phyloP scores from a whole-genome alignment of 2,888 invertebrate genomes.

The Epinotia nisella region DNA sequence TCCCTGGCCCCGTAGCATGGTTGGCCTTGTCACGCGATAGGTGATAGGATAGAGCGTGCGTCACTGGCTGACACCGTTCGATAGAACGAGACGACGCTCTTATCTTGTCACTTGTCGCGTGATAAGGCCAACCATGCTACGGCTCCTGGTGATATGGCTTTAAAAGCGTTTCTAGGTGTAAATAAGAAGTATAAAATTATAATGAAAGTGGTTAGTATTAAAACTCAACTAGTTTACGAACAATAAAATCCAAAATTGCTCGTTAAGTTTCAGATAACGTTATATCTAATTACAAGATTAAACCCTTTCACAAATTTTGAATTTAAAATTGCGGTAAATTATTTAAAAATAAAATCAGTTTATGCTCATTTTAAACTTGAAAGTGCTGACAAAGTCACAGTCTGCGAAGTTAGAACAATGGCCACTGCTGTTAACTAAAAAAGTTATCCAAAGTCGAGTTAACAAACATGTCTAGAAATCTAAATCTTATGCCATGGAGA shows the following conservation, averaged over 20 bases:
- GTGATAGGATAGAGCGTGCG: no score
- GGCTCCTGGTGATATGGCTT: no score
- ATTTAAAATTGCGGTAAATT: neutral
- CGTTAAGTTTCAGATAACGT: neutral
- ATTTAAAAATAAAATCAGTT: slow-evolving; percentile 11
- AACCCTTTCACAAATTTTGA: neutral
- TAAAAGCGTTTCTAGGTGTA: no score
- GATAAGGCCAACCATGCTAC: no score
- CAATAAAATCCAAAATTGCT: neutral
- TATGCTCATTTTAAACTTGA: slow-evolving; percentile 7
- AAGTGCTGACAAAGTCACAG: slow-evolving; percentile 25
- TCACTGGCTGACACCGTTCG: no score
- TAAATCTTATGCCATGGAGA: neutral
- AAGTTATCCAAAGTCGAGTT: neutral
- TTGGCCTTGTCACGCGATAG: no score
- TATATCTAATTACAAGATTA: neutral
- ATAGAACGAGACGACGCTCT: no score
- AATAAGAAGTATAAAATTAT: no score
- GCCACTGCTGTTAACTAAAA: neutral
- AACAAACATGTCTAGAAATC: neutral
- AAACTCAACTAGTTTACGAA: neutral
- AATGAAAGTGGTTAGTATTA: no score
- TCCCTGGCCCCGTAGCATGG: no score
- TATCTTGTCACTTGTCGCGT: no score
- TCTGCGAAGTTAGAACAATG: slow-evolving; percentile 29